These are phyloP conservation scores for Deroplatys truncata DNA, from an alignment of 2,888 invertebrate genomes.

Conservation along the genomic window DNA sequence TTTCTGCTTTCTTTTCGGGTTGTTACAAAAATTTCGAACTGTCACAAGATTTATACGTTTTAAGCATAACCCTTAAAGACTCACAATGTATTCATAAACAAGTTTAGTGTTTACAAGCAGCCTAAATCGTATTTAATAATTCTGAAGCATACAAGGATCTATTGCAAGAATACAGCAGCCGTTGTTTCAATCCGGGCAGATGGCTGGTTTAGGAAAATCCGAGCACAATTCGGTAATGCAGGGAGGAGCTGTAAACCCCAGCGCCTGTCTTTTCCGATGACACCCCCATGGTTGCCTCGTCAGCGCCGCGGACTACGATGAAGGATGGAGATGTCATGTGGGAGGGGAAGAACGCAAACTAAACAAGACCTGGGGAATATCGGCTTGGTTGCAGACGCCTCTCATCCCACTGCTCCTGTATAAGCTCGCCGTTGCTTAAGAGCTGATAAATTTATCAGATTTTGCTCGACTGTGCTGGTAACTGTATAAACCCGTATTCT, in stretches of 20 bases:
- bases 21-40: too few relatives aligned
- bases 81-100: too few relatives aligned
- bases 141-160: too few relatives aligned
- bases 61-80: too few relatives aligned
- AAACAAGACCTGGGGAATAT: neutral
- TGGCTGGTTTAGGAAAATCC: neutral
- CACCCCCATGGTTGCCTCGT: neutral
- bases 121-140: too few relatives aligned
- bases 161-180: neutral
- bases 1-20: too few relatives aligned
- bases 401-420: neutral
- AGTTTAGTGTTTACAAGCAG: too few relatives aligned
- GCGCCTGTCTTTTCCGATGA: neutral
- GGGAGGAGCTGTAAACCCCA: neutral
- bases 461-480: neutral
- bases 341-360: neutral
- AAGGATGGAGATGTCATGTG: neutral
- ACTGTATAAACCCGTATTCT: neutral
- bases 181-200: neutral
- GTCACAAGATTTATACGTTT: too few relatives aligned
- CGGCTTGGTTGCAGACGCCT: neutral
- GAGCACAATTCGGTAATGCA: neutral
- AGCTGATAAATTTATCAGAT: constrained; percentile 10
- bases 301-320: neutral
- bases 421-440: neutral